These are phyloP conservation scores for Sialis lutaria DNA, from an alignment of 2,888 invertebrate species.

Conservation along the genomic window DNA sequence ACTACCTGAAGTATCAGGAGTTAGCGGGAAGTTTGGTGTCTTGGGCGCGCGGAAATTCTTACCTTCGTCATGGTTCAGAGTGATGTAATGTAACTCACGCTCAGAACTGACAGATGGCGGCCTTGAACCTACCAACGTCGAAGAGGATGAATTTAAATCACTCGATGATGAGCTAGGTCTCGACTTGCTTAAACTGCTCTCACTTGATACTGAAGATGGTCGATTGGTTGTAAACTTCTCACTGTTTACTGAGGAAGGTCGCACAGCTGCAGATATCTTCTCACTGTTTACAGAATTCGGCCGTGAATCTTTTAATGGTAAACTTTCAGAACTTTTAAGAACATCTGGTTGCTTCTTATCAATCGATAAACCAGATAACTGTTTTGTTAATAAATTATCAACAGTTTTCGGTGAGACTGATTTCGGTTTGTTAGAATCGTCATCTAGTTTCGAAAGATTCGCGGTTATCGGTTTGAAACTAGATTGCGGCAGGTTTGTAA, in stretches of 20 bases:
- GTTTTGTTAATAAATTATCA: conserved; percentile 11
- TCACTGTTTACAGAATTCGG: conserved; percentile 8
- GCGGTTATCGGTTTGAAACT: conserved; percentile 7
- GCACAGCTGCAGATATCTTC: conserved; percentile 16
- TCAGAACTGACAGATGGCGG: conserved; percentile 24
- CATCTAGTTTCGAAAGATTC: conserved; percentile 10
- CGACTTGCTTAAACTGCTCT: conserved; percentile 11
- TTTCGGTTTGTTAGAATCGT: conserved; percentile 7
- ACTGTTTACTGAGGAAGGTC: conserved; percentile 11
- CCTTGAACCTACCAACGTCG: conserved; percentile 22
- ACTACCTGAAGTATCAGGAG: conserved; percentile 11
- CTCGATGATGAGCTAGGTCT: conserved; percentile 22
- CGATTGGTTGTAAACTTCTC: conserved; percentile 11
- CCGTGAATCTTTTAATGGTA: conserved; percentile 12
- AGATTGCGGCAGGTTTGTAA: conserved; percentile 6
- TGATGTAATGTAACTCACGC: conserved; percentile 43
- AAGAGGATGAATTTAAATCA: conserved; percentile 20
- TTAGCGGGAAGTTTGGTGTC: conserved; percentile 15
- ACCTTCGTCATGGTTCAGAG: conserved; percentile 32
- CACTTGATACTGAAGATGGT: conserved; percentile 15
- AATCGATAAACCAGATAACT: conserved; percentile 9
- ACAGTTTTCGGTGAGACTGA: conserved; percentile 14
- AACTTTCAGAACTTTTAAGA: conserved; percentile 6
- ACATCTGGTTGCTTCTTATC: not conserved
- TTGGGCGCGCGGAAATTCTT: conserved; percentile 16